Evolutionary conservation across 2,888 invertebrate genomes (phyloP).

Genomic region (Agonopterix arenella): DNA sequence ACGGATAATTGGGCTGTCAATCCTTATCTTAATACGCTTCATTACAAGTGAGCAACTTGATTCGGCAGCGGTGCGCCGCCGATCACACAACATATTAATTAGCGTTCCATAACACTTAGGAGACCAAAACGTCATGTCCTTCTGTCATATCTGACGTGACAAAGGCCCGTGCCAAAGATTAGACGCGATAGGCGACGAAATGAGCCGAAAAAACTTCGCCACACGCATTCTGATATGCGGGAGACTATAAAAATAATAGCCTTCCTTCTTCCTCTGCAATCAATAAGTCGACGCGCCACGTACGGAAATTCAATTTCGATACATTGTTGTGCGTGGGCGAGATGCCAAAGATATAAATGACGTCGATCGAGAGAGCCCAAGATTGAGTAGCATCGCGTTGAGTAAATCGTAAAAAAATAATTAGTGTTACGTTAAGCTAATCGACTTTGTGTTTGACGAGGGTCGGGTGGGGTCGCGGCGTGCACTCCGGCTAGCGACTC

Average conservation of each 20-base stretch:
- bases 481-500: constrained; percentile 22
- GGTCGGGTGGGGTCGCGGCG: constrained; percentile 60
- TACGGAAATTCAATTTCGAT: constrained; percentile 49
- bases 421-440: constrained; percentile 65
- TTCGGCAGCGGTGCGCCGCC: constrained; percentile 22
- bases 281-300: constrained; percentile 40
- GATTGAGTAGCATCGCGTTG: constrained; percentile 25
- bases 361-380: constrained; percentile 32
- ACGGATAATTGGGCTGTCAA: constrained; percentile 31
- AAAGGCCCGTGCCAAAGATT: constrained; percentile 27
- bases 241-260: constrained; percentile 34
- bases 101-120: constrained; percentile 20
- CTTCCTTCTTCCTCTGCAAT: constrained; percentile 33
- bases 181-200: constrained; percentile 8
- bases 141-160: constrained; percentile 29
- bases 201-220: constrained; percentile 5
- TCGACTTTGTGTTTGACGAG: constrained; percentile 66
- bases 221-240: constrained; percentile 21
- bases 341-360: constrained; percentile 43
- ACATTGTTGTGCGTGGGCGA: constrained; percentile 41
- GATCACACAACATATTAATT: constrained; percentile 40
- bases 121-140: constrained; percentile 30
- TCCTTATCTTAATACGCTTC: constrained; percentile 34
- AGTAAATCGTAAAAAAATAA: constrained; percentile 53
- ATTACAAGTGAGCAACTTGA: constrained; percentile 25